Evolutionary conservation across 2,888 invertebrate species (phyloP).

Genomic region (Polydrusus cervinus): DNA sequence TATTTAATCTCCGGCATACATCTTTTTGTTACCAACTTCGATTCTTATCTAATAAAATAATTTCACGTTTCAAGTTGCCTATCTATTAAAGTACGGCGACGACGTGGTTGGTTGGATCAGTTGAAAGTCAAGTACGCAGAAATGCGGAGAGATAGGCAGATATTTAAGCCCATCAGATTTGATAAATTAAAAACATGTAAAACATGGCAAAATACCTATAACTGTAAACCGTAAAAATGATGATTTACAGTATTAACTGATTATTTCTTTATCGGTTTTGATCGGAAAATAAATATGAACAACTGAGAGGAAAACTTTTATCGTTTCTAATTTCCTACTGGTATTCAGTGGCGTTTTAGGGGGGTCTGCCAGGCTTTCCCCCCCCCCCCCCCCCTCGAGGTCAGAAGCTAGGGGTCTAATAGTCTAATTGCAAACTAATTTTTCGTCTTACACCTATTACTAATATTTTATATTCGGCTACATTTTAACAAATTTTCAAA

Average conservation of each 20-base stretch:
- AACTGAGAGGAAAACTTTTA: too few species aligned
- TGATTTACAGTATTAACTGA: not conserved
- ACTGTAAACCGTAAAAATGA: not conserved
- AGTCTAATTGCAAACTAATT: too few species aligned
- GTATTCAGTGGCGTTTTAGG: too few species aligned
- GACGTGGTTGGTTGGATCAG: not conserved
- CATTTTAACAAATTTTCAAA: too few species aligned
- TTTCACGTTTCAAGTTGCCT: conserved; percentile 38
- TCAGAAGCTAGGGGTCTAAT: too few species aligned
- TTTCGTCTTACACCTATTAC: too few species aligned
- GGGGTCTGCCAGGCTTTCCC: too few species aligned
- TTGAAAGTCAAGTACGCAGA: conserved; percentile 10
- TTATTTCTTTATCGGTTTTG: too few species aligned
- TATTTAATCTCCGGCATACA: conserved; percentile 41
- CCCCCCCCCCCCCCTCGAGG: too few species aligned
- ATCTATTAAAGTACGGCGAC: conserved; percentile 7
- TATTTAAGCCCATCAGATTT: not conserved
- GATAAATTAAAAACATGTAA: not conserved
- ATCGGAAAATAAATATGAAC: too few species aligned
- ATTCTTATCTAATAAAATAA: conserved; percentile 45
- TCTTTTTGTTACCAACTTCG: conserved; percentile 38
- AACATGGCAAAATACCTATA: not conserved
- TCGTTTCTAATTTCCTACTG: too few species aligned
- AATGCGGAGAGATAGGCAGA: conserved; percentile 7
- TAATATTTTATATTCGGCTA: too few species aligned